Evolutionary conservation across 2,797 vertebrate species (phyloP), one percentile per base, ranked within the genome.

Genomic region (Rhinophrynus dorsalis): DNA sequence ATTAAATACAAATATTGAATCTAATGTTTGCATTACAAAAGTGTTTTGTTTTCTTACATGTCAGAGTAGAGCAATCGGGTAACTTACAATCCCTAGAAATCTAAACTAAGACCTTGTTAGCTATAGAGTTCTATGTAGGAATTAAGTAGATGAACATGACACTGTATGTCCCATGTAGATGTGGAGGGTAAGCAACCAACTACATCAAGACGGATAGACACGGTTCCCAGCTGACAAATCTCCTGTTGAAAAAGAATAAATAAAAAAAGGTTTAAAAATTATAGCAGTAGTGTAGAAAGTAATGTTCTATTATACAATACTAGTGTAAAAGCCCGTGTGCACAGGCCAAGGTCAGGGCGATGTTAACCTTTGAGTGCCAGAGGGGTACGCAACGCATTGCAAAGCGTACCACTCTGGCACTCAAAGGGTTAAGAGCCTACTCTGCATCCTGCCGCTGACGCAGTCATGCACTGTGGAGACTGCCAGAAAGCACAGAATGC

Each of bases 51-150:
- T 23, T 55, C 13, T 29, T 26, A 35, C 2, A 30, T 40, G 54
- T 35, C 2, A 56, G 26, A 10, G 29, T 11, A 18, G 54, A 2
- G 45, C 2, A 13, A 40, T 6, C 12, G 23, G 38, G 35, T 35
- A 33, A 37, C 18, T 10, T 21, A 35, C 33, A 42, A 15, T 18
- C n/a, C 32, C 29, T 57, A 67, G 40, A 29, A 29, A 51, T 29
- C 66, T 50, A 68, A 51, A 59, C 27, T 26, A 26, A 42, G 30
- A 61, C 29, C 24, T 40, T 11, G 37, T 47, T 48, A 30, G 15
- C 33, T 56, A 47, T 45, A 24, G 27, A 55, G 29, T 37, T 55
- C 32, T 40, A 42, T 40, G 23, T n/a, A 60, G 35, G 33, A 6
- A 32, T 51, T 35, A 35, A 48, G 44, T 47, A 33, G 45, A 54